A percentile compares a stretch with the other conserved stretches of the same genome.
Conservation (phyloP, 1,140 invertebrate genomes). For the Drosophila suzukii region DNA sequence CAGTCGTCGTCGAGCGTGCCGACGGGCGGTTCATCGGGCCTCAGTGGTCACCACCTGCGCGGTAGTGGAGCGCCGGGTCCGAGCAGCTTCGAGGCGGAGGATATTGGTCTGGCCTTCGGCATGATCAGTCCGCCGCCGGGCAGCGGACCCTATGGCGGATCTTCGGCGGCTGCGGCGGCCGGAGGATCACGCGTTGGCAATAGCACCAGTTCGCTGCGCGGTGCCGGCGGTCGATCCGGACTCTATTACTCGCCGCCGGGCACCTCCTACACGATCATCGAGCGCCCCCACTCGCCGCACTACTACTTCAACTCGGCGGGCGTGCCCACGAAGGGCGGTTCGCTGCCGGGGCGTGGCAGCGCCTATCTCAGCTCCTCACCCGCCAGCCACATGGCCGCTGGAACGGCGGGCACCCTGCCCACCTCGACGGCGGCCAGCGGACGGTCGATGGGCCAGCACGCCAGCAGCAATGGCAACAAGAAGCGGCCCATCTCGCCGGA, state of each 20-base stretch:
- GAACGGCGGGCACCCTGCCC: slow-evolving; percentile 77
- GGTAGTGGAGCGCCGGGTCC: slow-evolving; percentile 56
- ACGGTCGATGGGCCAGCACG: slow-evolving; percentile 48
- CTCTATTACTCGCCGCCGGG: slow-evolving; percentile 89
- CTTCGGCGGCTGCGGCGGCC: slow-evolving; percentile 59
- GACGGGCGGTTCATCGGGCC: slow-evolving; percentile 75
- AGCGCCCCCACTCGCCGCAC: slow-evolving; percentile 90
- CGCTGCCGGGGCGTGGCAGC: slow-evolving; percentile 84
- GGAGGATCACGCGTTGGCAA: slow-evolving; percentile 75
- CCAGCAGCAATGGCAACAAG: slow-evolving; percentile 85
- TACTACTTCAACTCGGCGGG: slow-evolving; percentile 84
- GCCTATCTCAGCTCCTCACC: slow-evolving; percentile 88
- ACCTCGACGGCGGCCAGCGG: slow-evolving; percentile 78
- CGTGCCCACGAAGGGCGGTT: slow-evolving; percentile 84
- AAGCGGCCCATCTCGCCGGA: slow-evolving; percentile 91
- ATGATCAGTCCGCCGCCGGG: slow-evolving; percentile 82
- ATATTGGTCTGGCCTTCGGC: slow-evolving; percentile 75
- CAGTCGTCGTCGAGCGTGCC: slow-evolving; percentile 82
- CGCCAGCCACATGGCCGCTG: slow-evolving; percentile 85
- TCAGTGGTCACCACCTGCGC: slow-evolving; percentile 76
- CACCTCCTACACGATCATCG: slow-evolving; percentile 93
- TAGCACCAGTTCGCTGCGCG: slow-evolving; percentile 81
- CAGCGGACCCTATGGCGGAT: slow-evolving; percentile 61
- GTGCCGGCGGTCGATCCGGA: slow-evolving; percentile 85
- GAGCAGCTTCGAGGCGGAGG: slow-evolving; percentile 84